A percentile compares a stretch with the other conserved stretches of the same genome.
Evolutionary conservation across 1,140 invertebrate genomes (phyloP).

Genomic region (Drosophila obscura): DNA sequence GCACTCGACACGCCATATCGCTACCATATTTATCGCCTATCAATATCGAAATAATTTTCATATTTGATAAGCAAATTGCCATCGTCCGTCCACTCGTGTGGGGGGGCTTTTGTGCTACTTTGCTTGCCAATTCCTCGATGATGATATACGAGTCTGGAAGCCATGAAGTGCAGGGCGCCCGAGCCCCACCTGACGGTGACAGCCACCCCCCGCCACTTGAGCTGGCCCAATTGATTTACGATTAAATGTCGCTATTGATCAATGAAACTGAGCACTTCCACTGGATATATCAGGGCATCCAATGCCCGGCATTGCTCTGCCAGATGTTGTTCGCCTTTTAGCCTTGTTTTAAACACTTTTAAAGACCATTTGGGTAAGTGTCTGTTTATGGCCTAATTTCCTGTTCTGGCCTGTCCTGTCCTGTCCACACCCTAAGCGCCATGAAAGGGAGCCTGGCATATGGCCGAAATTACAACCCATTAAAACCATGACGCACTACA

Average conservation of each 20-base stretch:
- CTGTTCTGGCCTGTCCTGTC: neutral
- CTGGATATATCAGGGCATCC: no score
- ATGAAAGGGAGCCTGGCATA: slow-evolving; percentile 23
- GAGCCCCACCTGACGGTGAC: no score
- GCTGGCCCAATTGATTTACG: no score
- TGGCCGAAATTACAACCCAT: slow-evolving; percentile 23
- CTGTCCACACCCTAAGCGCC: neutral
- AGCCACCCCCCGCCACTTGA: no score
- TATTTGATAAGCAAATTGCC: slow-evolving; percentile 66
- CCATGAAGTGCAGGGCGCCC: neutral
- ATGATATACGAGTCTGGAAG: slow-evolving; percentile 4
- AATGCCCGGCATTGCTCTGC: no score
- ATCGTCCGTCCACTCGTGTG: neutral
- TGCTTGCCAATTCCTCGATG: neutral
- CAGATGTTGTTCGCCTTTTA: no score
- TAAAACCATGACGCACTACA: slow-evolving; percentile 9
- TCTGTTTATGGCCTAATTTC: slow-evolving; percentile 3
- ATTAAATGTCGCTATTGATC: no score
- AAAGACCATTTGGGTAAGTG: no score
- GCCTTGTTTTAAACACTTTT: no score
- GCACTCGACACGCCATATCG: slow-evolving; percentile 28
- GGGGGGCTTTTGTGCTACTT: neutral
- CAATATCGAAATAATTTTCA: slow-evolving; percentile 48
- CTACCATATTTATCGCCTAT: slow-evolving; percentile 34
- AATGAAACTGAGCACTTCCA: no score